Base-by-base conservation (phyloP, 2,888 invertebrate genomes). In the Euproctis similis region DNA sequence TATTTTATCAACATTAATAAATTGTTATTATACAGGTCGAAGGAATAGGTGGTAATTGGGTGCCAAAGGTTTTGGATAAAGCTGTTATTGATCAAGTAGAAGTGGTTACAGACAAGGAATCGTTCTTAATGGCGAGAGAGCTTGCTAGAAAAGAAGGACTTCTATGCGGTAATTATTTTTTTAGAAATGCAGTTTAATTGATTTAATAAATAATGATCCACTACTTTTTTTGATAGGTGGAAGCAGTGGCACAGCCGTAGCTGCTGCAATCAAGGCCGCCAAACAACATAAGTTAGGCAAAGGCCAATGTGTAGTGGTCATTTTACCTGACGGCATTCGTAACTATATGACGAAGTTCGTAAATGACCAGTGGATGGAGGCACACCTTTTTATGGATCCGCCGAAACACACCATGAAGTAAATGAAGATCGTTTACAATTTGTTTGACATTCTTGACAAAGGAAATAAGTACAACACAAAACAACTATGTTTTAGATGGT, bases 281-380 rank as follows among this genome's bases (percentile, higher is more conserved):
- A 90, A 89, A 48, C 81, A 87, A 9, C 67, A 97, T 26, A 90
- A 92, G 38, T 11, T 53, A 87, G 89, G 55, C 90, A 90, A 1
- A 90, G 96, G 73, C n/a, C 75, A 74, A 26, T 88, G 94, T 55
- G 95, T 97, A 9, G 60, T 61, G 1, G 92, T 97, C 0, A 63
- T 98, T 26, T 72, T 97, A 16, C 94, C 97, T 0, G 98, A 98
- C 67, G 92, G 95, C 26, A 91, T 98, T 37, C 87, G 97, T 35
- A 98, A 98, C 73, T 98, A 98, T 65, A 92, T 98, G 92, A 93
- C 95, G 1, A 97, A 96, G 71, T 95, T 96, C 66, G 88, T 96
- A 7, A 90, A 89, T 28, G 95, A 96, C 66, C 90, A 92, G 45
- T 97, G 97, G 97, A 94, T 97, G 95, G 89, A 90, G 40, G 50